phyloP scores from a whole-genome alignment of 2,113 vertebrate genomes.

The Rhipidura dahli region DNA sequence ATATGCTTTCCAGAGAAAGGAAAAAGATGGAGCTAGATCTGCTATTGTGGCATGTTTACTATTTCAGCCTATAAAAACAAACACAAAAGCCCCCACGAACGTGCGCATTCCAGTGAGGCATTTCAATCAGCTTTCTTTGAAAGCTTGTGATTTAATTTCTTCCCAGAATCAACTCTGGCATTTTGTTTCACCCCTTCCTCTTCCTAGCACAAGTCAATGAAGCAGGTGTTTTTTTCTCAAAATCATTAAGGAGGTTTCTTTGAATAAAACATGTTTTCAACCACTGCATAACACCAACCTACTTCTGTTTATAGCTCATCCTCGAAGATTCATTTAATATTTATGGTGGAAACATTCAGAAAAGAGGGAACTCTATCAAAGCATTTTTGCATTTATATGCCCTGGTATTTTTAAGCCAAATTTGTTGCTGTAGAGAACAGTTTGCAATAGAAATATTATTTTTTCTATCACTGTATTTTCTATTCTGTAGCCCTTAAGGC shows the following conservation, averaged over 20 bases:
- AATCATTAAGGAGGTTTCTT: not conserved
- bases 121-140: not conserved
- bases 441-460: not conserved
- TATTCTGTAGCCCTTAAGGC: not conserved
- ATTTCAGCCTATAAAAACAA: not conserved
- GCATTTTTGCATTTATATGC: slow-evolving; percentile 21
- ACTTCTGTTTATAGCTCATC: not conserved
- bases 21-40: not conserved
- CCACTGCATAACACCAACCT: not conserved
- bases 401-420: not conserved
- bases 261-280: slow-evolving; percentile 13
- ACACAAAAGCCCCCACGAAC: not conserved
- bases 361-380: not conserved
- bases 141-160: not conserved
- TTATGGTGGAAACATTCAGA: not conserved
- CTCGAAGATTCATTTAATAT: not conserved
- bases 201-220: not conserved
- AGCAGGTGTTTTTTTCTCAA: not conserved
- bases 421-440: not conserved
- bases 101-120: not conserved
- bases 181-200: not conserved
- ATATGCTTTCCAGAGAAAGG: not conserved
- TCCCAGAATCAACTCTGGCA: not conserved
- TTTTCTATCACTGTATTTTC: not conserved
- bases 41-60: not conserved